Evolutionary conservation across 2,797 vertebrate genomes (phyloP).

Genomic region (Falco naumanni): DNA sequence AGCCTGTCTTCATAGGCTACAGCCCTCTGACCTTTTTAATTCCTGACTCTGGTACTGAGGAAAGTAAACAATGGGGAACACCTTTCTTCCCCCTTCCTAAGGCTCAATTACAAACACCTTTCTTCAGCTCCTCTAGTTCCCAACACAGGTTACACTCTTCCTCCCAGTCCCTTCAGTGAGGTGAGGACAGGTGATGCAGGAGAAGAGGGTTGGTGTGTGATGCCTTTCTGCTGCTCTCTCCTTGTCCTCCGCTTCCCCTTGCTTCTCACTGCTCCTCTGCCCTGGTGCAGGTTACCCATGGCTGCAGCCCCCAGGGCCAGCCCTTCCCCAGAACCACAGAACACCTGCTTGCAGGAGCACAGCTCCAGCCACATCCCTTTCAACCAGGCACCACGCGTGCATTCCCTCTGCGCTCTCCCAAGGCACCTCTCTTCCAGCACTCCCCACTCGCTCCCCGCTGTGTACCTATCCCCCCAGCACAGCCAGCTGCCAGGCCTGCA

Average conservation of each 20-base stretch:
- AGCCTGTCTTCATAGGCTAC: no score
- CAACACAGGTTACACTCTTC: no score
- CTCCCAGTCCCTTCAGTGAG: rapidly evolving
- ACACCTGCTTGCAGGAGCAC: neutral
- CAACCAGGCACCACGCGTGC: rapidly evolving
- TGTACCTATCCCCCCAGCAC: no score
- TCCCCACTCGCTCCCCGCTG: neutral
- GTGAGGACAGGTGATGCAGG: rapidly evolving
- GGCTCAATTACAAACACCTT: neutral
- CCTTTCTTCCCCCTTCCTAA: neutral
- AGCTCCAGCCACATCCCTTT: neutral
- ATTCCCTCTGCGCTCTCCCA: neutral
- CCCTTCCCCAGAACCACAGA: neutral
- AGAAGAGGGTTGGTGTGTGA: rapidly evolving
- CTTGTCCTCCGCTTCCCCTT: rapidly evolving
- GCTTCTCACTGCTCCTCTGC: no score
- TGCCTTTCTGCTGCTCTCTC: neutral
- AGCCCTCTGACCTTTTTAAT: neutral
- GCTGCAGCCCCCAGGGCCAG: neutral
- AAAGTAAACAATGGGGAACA: neutral
- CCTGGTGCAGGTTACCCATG: no score
- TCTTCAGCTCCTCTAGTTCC: neutral
- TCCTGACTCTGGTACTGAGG: rapidly evolving
- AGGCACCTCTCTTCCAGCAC: neutral
- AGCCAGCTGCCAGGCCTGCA: no score